Percentiles rank a stretch among this genome's conserved stretches.
These are phyloP conservation scores for Myoxocephalus aenaeus DNA, from an alignment of 2,797 vertebrate species.

Conservation along the genomic window DNA sequence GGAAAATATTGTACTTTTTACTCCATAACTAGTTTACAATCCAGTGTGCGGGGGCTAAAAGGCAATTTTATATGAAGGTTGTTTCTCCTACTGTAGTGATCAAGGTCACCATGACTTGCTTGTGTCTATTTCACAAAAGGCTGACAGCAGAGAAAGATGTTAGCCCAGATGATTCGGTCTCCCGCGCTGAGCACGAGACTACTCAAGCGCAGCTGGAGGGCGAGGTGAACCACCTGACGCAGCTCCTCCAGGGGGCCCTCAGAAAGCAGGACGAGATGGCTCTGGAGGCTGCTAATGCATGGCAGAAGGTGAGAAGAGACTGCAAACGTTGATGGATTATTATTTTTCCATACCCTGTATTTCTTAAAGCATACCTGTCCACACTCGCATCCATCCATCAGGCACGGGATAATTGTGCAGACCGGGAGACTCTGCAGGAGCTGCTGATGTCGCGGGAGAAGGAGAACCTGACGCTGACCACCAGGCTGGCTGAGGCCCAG, in stretches of 20 bases:
- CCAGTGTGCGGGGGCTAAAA: neutral
- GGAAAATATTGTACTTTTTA: neutral
- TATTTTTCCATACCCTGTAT: neutral
- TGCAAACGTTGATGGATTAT: neutral
- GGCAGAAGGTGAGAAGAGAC: conserved; percentile 85
- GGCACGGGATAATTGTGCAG: conserved; percentile 85
- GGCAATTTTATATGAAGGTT: neutral
- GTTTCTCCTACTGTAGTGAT: neutral
- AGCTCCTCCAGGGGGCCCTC: conserved; percentile 89
- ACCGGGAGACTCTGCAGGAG: conserved; percentile 86
- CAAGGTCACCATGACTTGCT: neutral
- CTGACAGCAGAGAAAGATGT: conserved; percentile 84
- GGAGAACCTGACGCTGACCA: conserved; percentile 85
- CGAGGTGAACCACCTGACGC: conserved; percentile 87
- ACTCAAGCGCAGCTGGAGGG: conserved; percentile 85
- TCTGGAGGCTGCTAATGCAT: conserved; percentile 86
- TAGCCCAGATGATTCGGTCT: conserved; percentile 83
- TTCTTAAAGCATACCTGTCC: neutral
- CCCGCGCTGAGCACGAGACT: conserved; percentile 84
- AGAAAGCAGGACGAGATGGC: conserved; percentile 92
- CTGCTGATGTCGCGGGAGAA: conserved; percentile 87
- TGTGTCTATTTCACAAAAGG: conserved; percentile 41
- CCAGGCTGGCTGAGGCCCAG: conserved; percentile 88
- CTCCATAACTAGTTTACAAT: neutral
- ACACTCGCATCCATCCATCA: conserved; percentile 61